phyloP scores from a whole-genome alignment of 2,113 vertebrate genomes.

The Mesembrinibis cayennensis region DNA sequence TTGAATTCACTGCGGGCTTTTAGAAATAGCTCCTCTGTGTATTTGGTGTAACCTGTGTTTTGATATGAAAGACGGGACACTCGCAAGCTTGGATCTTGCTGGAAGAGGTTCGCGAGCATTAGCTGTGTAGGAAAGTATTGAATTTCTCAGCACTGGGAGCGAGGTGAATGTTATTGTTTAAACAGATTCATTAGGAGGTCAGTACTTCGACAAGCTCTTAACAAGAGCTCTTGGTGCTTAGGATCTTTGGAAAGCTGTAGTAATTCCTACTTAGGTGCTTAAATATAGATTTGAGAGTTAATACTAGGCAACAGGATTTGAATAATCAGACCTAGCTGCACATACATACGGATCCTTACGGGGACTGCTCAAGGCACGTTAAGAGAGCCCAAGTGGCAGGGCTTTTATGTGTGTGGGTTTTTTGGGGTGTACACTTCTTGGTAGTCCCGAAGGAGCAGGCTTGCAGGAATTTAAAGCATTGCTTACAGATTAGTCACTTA shows the following conservation, averaged over 20 bases:
- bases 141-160: background rate
- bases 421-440: background rate
- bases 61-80: background rate
- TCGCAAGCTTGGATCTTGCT: background rate
- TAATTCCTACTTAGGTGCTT: constrained; percentile 61
- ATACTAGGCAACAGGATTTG: constrained; percentile 40
- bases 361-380: background rate
- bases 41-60: background rate
- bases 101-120: background rate
- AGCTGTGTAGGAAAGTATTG: background rate
- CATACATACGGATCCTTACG: background rate
- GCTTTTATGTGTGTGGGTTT: background rate
- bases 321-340: background rate
- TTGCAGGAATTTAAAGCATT: background rate
- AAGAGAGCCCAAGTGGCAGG: background rate
- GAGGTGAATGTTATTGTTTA: accelerated
- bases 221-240: constrained; percentile 28
- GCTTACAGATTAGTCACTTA: background rate
- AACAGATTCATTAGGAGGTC: constrained; percentile 14
- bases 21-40: background rate
- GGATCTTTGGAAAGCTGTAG: constrained; percentile 27
- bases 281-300: constrained; percentile 66
- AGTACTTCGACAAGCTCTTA: background rate
- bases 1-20: background rate
- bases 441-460: background rate